Base-by-base conservation (phyloP, 1,140 invertebrate species). In the Solenopsis invicta region DNA sequence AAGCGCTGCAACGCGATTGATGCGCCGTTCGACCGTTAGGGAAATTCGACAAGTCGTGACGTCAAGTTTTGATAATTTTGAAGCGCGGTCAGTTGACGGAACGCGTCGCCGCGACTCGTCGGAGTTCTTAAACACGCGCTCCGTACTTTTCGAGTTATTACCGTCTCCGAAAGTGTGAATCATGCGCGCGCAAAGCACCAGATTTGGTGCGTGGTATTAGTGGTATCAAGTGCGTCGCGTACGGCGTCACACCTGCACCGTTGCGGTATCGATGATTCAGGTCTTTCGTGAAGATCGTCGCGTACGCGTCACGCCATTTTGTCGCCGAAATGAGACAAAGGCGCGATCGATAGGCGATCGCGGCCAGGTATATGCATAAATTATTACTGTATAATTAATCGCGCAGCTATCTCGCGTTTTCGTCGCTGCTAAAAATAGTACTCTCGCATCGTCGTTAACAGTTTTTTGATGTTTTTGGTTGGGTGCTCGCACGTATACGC, bases 61-160 rank as follows among this genome's bases (percentile, higher is more conserved):
- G 21, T 4, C 21, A 16, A 21, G 67, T 29, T 34, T n/a, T 2
- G 18, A 64, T 8, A 8, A 69, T 24, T 69, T 54, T 56, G 18
- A 74, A 74, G 9, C 50, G 71, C 29, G 24, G 12, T 37, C 50
- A 74, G 29, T 74, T 37, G 4, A 29, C 71, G 50, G 12, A 74
- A 54, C 29, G 71, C 71, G 8, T 54, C 50, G 50, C 18, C 10
- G 54, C 3, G 4, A 12, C 0, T 34, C 18, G 48, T 16, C 2
- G 4, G 62, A 24, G 4, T 67, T 48, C 5, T 24, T 24, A 21
- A 21, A 29, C 29, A 45, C 8, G 10, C 37, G 6, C 16, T 16
- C 21, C 8, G 37, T 9, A 13, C 10, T 9, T 45, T 6, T 45
- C 37, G 37, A 37, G 37, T 69, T 48, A 21, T 21, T 69, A 24